These are phyloP conservation scores for Cremastinae sp. DNA, from an alignment of 2,888 invertebrate species.

Conservation along the genomic window DNA sequence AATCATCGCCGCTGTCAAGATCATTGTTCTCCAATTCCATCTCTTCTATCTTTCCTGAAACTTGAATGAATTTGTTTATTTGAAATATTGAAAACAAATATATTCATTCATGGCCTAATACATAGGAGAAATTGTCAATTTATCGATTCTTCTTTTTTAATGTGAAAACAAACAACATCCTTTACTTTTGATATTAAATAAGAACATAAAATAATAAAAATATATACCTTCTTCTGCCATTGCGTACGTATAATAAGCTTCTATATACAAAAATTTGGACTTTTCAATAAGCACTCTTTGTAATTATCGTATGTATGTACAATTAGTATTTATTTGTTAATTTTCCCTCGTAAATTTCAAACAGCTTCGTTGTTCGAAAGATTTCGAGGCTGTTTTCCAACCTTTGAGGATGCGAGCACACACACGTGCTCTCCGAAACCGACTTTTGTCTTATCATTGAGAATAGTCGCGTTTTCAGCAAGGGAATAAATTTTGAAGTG, in stretches of 20 bases:
- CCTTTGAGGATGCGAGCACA: conserved; percentile 5
- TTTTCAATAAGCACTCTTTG: conserved; percentile 40
- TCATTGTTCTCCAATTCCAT: conserved; percentile 69
- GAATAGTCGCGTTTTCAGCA: neutral
- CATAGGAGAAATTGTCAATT: no score
- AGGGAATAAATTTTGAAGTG: neutral
- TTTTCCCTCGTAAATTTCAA: conserved; percentile 21
- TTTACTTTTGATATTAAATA: neutral
- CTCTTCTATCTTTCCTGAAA: conserved; percentile 51
- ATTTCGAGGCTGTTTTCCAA: conserved; percentile 28
- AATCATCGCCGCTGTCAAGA: conserved; percentile 80
- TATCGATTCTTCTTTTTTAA: no score
- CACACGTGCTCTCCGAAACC: conserved; percentile 35
- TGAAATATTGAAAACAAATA: neutral
- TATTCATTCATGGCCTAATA: no score
- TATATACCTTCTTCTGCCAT: conserved; percentile 35
- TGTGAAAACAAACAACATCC: neutral
- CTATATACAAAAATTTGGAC: conserved; percentile 8
- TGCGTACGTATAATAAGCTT: conserved; percentile 1
- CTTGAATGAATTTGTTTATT: conserved; percentile 7
- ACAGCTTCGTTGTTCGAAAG: conserved; percentile 11
- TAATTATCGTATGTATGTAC: conserved; percentile 18
- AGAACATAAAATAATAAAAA: neutral
- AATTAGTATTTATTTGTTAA: conserved; percentile 7
- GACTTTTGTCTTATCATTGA: neutral